Base-by-base conservation (phyloP, 1,140 invertebrate species). In the Drosophila saltans region DNA sequence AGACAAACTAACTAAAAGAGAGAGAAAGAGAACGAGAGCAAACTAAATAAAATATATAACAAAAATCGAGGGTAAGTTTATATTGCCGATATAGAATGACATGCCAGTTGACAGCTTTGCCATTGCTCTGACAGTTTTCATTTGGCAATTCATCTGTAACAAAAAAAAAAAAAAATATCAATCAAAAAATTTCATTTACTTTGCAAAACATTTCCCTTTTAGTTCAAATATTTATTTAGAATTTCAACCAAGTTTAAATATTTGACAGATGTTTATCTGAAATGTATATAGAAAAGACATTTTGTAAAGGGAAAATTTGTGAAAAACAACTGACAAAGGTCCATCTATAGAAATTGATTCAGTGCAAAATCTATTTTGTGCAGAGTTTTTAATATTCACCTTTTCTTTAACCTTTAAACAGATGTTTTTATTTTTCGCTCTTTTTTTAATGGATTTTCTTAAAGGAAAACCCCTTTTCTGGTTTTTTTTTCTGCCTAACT, bases 1-100 rank as follows among this genome's bases (percentile, higher is more conserved):
- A 86, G 83, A 62, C 43, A 72, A 69, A 67, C 64, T 40, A 26
- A 75, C 36, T 59, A 28, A 30, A 21, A 60, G n/a, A 43, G 30
- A 76, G 74, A 10, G 45, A 1, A 2, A 52, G 33, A 36, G 33
- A 30, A 21, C 55, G 43, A 43, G 30, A 76, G 74, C 4, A 52
- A 24, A 26, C 8, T 52, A 26, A 26, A 52, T 52, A 52, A 52
- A 10, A 10, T 11, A 52, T 52, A 24, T 10, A 26, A 52, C 16
- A 16, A 52, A 52, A 26, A 52, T 26, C 8, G 7, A 52, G 24
- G 45, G 45, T 52, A 52, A 52, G 45, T 26, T 52, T 52, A 52
- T 52, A 52, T 26, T 26, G 21, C 45, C n/a, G 45, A 52, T 9
- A 52, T 52, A 8, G 9, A 3, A 10, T 26, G 21, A 26, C 45